Evolutionary conservation across 2,113 vertebrate genomes (phyloP), one percentile per base, ranked within the genome.

Genomic region (Hemibagrus wyckioides): DNA sequence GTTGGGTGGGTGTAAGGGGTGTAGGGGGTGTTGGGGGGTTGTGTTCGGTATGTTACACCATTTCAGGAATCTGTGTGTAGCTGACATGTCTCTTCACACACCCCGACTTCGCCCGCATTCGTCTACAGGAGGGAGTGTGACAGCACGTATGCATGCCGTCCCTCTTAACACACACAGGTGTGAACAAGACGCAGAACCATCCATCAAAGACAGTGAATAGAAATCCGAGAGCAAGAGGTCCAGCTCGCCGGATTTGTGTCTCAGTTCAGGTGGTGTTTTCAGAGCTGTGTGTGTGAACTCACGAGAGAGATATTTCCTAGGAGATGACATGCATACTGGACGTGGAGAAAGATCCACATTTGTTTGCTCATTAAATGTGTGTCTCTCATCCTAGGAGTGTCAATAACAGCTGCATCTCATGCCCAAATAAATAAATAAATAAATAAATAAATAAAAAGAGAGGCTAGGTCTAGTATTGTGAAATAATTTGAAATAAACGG

Each of bases 1-100:
- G 48, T 44, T 54, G 65, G 48, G 50, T 80, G 75, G 80, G 89
- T 88, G 33, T 81, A 36, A 80, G 90, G 21, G 30, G 36, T 33
- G 56, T 56, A 41, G 30, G 48, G 23, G 67, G 71, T 87, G 76
- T 85, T 56, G 48, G 23, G 67, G 71, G 88, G 76, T 85, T 56
- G 71, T 85, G 86, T 81, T 84, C 50, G 88, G 91, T 92, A 94
- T 94, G 93, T 94, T 90, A 82, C 91, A 88, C 93, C 92, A 94
- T 94, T 93, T 92, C 91, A 92, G 93, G 93, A 94, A 94, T 95
- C 90, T 88, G 86, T 92, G 90, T 91, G 80, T 90, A 86, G 86
- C 90, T 84, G 21, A 69, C 85, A 89, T 91, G 93, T 91, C 94
- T 93, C 91, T 92, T 91, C 69, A 86, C 92, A 92, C 82, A 91